Evolutionary conservation across 1,140 invertebrate species (phyloP).

Genomic region (Macrotrachela quadricornifera): DNA sequence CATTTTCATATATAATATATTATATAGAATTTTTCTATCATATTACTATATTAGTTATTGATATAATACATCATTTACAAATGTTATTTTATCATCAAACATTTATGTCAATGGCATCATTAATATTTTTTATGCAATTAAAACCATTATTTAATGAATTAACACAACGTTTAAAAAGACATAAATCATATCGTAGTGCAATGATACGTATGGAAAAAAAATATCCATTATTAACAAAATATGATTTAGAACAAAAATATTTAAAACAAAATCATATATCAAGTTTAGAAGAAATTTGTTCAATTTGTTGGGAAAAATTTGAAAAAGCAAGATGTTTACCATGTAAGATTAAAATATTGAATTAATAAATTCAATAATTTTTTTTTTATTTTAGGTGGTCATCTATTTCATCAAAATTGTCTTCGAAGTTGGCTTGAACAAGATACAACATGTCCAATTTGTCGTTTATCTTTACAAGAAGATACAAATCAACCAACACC

Average conservation of each 20-base stretch:
- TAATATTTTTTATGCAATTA: slow-evolving; percentile 72
- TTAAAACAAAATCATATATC: too few species aligned
- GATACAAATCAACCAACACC: slow-evolving; percentile 15
- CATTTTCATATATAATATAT: too few species aligned
- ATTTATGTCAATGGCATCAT: slow-evolving; percentile 65
- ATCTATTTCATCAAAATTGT: slow-evolving; percentile 59
- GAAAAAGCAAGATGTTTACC: slow-evolving; percentile 59
- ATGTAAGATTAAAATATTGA: slow-evolving; percentile 48
- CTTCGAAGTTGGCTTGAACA: slow-evolving; percentile 68
- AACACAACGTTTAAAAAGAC: slow-evolving; percentile 51
- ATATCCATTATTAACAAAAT: slow-evolving; percentile 55
- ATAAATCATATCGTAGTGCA: slow-evolving; percentile 60
- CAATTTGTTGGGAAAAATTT: slow-evolving; percentile 80
- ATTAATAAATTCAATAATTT: not conserved
- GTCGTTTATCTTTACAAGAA: slow-evolving; percentile 45
- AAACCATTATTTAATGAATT: slow-evolving; percentile 61
- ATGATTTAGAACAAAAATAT: slow-evolving; percentile 42
- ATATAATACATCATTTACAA: too few species aligned
- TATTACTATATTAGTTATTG: too few species aligned
- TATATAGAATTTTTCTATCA: too few species aligned
- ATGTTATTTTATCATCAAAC: slow-evolving; percentile 14
- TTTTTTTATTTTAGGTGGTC: slow-evolving; percentile 35
- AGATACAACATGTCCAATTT: slow-evolving; percentile 69
- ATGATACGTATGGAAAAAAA: slow-evolving; percentile 58
- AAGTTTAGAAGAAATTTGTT: slow-evolving; percentile 38